These are phyloP conservation scores for Leptobrachium leishanense DNA, from an alignment of 2,113 vertebrate genomes.

Conservation along the genomic window DNA sequence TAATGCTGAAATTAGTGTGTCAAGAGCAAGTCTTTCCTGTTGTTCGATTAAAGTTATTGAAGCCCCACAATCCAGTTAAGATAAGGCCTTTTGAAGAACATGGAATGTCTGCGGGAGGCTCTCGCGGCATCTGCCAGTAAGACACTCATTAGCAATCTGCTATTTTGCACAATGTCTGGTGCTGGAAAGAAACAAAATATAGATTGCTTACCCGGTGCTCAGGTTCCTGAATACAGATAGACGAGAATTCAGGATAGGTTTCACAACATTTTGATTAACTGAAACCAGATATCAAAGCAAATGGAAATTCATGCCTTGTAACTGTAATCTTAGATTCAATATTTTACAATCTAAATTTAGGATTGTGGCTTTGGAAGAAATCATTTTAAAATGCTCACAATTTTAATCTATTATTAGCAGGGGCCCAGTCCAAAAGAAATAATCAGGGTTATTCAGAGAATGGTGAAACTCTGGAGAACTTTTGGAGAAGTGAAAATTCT, in stretches of 20 bases:
- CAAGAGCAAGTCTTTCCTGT: constrained; percentile 12
- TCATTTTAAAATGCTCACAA: too few relatives aligned
- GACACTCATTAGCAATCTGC: constrained; percentile 38
- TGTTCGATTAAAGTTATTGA: constrained; percentile 18
- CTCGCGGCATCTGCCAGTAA: constrained; percentile 51
- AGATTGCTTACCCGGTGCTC: background rate
- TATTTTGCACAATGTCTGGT: constrained; percentile 28
- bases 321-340: too few relatives aligned
- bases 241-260: constrained; percentile 19
- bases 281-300: too few relatives aligned
- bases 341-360: too few relatives aligned
- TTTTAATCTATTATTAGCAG: too few relatives aligned
- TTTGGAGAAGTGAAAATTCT: too few relatives aligned
- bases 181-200: constrained; percentile 2
- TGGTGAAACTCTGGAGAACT: too few relatives aligned
- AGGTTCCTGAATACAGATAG: constrained; percentile 20
- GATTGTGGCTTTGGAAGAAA: too few relatives aligned
- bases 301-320: too few relatives aligned
- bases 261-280: background rate
- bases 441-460: too few relatives aligned
- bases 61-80: constrained; percentile 32
- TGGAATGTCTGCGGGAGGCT: constrained; percentile 39
- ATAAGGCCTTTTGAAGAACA: constrained; percentile 42
- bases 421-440: too few relatives aligned
- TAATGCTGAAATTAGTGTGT: constrained; percentile 11